Conservation (phyloP, 2,113 vertebrate genomes). For the Odocoileus hemionus region DNA sequence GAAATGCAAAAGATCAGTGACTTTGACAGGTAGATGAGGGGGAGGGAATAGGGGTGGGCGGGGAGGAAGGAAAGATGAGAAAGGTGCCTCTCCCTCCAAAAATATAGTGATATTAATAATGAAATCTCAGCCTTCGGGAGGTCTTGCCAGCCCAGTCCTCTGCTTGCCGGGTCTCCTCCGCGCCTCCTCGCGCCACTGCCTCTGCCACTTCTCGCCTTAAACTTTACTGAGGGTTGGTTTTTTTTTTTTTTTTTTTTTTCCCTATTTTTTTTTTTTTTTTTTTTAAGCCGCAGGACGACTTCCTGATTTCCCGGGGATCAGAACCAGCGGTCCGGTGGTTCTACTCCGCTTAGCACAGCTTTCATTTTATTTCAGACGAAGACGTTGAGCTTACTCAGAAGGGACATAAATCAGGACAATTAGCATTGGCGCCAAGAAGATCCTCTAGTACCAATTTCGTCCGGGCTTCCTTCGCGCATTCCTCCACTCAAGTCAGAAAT, state of each 20-base stretch:
- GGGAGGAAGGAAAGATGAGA: constrained; percentile 53
- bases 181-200: constrained; percentile 26
- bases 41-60: constrained; percentile 58
- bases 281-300: constrained; percentile 29
- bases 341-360: constrained; percentile 45
- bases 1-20: constrained; percentile 71
- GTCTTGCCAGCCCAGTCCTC: neutral
- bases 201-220: constrained; percentile 68
- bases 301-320: constrained; percentile 29
- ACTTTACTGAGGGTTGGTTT: constrained; percentile 61
- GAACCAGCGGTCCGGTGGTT: constrained; percentile 54
- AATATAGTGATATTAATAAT: constrained; percentile 30
- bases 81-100: constrained; percentile 73
- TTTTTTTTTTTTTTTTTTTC: neutral
- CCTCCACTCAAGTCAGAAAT: constrained; percentile 74
- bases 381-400: constrained; percentile 68
- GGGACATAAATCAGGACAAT: constrained; percentile 74
- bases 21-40: constrained; percentile 67
- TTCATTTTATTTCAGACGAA: constrained; percentile 66
- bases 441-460: constrained; percentile 53
- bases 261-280: neutral
- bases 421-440: constrained; percentile 73
- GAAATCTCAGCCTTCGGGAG: constrained; percentile 32
- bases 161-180: constrained; percentile 21
- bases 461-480: constrained; percentile 71